phyloP scores from a whole-genome alignment of 1,140 invertebrate species.

The Lutraria rhynchaena region DNA sequence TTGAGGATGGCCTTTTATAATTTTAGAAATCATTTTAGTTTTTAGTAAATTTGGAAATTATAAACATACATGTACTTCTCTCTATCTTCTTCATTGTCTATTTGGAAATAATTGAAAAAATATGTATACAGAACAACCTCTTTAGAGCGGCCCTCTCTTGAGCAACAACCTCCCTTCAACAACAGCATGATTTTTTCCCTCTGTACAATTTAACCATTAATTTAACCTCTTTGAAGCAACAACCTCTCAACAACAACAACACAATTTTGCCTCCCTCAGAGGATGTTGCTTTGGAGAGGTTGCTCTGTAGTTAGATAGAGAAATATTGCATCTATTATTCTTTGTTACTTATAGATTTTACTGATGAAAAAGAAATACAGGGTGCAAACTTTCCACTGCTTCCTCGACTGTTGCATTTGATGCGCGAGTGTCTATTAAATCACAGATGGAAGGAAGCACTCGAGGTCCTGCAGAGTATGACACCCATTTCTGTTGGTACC shows the following conservation, averaged over 20 bases:
- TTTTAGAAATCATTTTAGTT: no score
- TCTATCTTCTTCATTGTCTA: no score
- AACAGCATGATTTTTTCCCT: not conserved
- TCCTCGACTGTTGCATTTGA: slow-evolving; percentile 13
- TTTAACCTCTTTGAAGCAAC: not conserved
- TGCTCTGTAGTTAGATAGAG: not conserved
- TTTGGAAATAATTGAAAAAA: no score
- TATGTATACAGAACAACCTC: no score
- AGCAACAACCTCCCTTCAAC: no score
- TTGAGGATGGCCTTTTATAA: no score
- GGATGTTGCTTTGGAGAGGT: not conserved
- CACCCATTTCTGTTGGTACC: slow-evolving; percentile 1
- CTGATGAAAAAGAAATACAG: slow-evolving; percentile 9
- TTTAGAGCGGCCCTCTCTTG: no score
- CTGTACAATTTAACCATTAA: no score
- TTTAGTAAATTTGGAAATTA: no score
- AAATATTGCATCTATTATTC: not conserved
- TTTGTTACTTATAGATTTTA: slow-evolving; percentile 18
- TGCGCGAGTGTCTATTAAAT: slow-evolving; percentile 16
- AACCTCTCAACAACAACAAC: not conserved
- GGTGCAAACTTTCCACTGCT: slow-evolving; percentile 14
- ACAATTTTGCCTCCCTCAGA: not conserved
- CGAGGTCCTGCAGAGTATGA: slow-evolving; percentile 3
- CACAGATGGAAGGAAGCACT: slow-evolving; percentile 37
- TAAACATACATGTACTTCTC: no score